phyloP scores from a whole-genome alignment of 1,140 invertebrate genomes.

The Laupala kohalensis region DNA sequence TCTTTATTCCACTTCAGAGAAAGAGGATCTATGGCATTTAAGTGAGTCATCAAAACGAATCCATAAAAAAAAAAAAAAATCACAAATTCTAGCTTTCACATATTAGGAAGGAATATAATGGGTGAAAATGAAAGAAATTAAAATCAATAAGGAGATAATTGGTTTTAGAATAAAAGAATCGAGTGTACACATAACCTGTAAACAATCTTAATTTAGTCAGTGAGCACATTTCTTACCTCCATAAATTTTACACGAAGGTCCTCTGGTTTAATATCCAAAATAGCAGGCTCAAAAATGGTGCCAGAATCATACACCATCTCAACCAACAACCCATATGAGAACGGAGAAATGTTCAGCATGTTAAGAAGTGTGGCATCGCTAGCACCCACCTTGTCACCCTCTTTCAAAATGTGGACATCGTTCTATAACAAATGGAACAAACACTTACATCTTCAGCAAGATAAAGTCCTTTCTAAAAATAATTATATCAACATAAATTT shows the following conservation, averaged over 20 bases:
- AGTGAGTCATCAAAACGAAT: too few species aligned
- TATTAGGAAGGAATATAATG: too few species aligned
- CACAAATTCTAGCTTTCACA: too few species aligned
- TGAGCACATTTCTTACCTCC: conserved; percentile 33
- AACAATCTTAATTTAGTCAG: too few species aligned
- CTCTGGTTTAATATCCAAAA: conserved; percentile 96
- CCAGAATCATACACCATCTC: conserved; percentile 96
- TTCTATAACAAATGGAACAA: conserved; percentile 38
- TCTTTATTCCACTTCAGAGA: too few species aligned
- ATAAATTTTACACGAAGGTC: conserved; percentile 84
- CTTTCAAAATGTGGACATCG: conserved; percentile 90
- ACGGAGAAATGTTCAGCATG: conserved; percentile 99
- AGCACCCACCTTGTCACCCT: conserved; percentile 94
- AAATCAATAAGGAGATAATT: too few species aligned
- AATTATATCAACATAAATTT: too few species aligned
- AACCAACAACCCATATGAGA: conserved; percentile 94
- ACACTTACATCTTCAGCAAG: not conserved
- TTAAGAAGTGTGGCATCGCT: conserved; percentile 97
- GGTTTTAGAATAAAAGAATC: too few species aligned
- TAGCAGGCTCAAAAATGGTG: conserved; percentile 90
- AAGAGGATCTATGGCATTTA: too few species aligned
- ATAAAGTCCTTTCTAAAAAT: not conserved
- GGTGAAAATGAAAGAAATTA: too few species aligned
- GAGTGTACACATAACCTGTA: too few species aligned
- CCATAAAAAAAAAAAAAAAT: too few species aligned